Evolutionary conservation across 2,797 vertebrate species (phyloP).

Genomic region (Rhinoraja longicauda): DNA sequence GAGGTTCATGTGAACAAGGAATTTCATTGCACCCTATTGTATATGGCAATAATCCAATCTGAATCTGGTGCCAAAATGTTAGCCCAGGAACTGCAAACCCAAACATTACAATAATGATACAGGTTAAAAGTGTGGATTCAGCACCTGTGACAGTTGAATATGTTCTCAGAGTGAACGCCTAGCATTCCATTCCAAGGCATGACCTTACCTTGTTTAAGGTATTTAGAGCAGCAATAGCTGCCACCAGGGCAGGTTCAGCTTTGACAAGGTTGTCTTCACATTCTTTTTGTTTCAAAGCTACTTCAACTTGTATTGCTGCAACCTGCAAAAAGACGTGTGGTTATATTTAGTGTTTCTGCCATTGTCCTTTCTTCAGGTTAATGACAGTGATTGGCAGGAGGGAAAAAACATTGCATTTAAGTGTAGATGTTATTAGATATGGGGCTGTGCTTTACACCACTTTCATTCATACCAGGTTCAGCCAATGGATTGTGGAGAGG

Average conservation of each 20-base stretch:
- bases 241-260: slow-evolving; percentile 71
- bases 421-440: neutral
- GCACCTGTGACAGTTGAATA: neutral
- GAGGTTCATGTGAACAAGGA: too few species aligned
- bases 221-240: slow-evolving; percentile 66
- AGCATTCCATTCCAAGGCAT: neutral
- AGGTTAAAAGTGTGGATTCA: neutral
- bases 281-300: slow-evolving; percentile 67
- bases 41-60: too few species aligned
- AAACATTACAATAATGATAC: neutral
- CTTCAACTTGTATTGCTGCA: slow-evolving; percentile 65
- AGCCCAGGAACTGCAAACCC: neutral
- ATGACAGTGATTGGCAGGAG: neutral
- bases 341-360: neutral
- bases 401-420: neutral
- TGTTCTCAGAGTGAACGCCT: neutral
- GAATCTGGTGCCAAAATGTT: too few species aligned
- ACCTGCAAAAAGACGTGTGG: slow-evolving; percentile 54
- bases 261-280: slow-evolving; percentile 72
- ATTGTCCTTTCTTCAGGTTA: neutral
- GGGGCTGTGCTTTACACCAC: neutral
- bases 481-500: neutral
- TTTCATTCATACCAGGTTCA: neutral
- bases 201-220: slow-evolving; percentile 73
- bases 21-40: too few species aligned